These are phyloP conservation scores for Formica aserva DNA, from an alignment of 2,888 invertebrate species.

Conservation along the genomic window DNA sequence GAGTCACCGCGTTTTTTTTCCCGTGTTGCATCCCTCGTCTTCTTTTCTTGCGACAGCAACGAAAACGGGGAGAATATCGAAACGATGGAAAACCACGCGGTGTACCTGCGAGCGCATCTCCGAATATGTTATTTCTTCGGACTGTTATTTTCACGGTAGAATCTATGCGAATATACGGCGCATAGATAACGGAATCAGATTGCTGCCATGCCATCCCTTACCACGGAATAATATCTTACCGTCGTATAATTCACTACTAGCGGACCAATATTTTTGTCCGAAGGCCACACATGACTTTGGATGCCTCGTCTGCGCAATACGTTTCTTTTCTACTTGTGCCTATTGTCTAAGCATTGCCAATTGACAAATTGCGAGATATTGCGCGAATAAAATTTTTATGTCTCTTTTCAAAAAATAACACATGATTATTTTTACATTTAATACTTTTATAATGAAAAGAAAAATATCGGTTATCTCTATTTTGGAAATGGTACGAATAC, in stretches of 20 bases:
- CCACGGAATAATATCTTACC: conserved; percentile 77
- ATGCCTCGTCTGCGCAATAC: not conserved
- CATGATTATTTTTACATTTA: not conserved
- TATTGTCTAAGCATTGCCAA: conserved; percentile 12
- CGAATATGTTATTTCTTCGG: conserved; percentile 71
- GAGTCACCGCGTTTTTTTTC: conserved; percentile 24
- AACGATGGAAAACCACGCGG: conserved; percentile 47
- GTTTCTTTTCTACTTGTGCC: not conserved
- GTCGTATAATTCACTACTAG: conserved; percentile 77
- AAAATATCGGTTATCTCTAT: not conserved
- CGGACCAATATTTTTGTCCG: conserved; percentile 76
- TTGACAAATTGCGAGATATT: not conserved
- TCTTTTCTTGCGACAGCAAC: conserved; percentile 27
- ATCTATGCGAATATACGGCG: conserved; percentile 65
- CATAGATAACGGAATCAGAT: conserved; percentile 79
- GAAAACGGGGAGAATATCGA: conserved; percentile 36
- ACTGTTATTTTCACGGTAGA: conserved; percentile 72
- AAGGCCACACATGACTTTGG: conserved; percentile 38
- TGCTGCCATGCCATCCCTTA: conserved; percentile 76
- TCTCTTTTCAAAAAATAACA: not conserved
- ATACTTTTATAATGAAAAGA: not conserved
- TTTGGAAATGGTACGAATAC: not conserved
- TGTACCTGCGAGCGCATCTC: conserved; percentile 41
- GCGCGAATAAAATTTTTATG: not conserved
- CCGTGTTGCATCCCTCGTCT: conserved; percentile 50